phyloP scores from a whole-genome alignment of 2,113 vertebrate genomes.

The Tauraco erythrolophus region DNA sequence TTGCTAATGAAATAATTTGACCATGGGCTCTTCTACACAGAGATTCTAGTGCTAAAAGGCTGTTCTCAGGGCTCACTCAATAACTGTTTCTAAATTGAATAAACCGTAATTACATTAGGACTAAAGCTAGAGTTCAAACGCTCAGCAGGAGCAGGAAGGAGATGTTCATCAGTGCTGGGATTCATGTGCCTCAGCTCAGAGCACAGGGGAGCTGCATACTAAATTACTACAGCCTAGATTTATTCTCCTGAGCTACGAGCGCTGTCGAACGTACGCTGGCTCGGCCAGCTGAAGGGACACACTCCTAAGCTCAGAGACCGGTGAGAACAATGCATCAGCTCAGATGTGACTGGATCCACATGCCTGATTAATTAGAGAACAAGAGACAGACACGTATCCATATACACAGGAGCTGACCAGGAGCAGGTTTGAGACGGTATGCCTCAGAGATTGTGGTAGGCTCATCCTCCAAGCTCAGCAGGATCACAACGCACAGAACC shows the following conservation, averaged over 20 bases:
- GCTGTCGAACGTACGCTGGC: neutral
- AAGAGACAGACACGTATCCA: neutral
- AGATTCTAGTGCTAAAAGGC: neutral
- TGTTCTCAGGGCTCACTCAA: neutral
- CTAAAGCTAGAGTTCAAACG: constrained; percentile 3
- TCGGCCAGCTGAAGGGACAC: neutral
- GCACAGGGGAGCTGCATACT: neutral
- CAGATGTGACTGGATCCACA: neutral
- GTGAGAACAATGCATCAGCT: neutral
- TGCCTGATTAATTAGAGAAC: neutral
- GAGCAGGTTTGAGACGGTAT: neutral
- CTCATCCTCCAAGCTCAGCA: constrained; percentile 57
- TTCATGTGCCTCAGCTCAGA: neutral
- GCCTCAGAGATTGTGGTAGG: constrained; percentile 41
- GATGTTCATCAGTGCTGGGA: neutral
- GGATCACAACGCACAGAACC: constrained; percentile 60
- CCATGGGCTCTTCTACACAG: neutral
- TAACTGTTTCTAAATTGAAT: constrained; percentile 8
- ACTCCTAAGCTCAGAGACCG: neutral
- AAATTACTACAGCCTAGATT: neutral
- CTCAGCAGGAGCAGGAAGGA: constrained; percentile 6
- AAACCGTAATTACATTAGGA: constrained; percentile 50
- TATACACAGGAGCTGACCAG: neutral
- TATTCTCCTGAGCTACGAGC: neutral
- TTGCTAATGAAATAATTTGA: constrained; percentile 48